Evolutionary conservation across 1,140 invertebrate genomes (phyloP), one percentile per base, ranked within the genome.

Genomic region (Halictus rubicundus): DNA sequence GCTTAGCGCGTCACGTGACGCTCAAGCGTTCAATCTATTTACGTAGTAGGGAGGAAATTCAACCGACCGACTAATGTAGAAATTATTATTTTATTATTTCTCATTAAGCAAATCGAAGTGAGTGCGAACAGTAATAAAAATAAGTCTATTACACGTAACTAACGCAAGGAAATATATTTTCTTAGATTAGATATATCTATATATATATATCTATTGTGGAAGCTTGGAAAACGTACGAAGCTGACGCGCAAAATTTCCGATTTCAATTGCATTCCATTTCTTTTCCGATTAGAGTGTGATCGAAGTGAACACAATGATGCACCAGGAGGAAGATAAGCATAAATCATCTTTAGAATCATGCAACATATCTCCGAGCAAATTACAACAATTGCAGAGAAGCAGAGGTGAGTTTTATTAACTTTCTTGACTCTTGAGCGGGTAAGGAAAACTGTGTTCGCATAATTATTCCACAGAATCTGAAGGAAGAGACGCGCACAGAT

Each of bases 291-390:
- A 7, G 42, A 19, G 21, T 8, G 8, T 9, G n/a, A 16, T 23
- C 9, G 9, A 46, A 78, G 27, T 19, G 59, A 69, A 71, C 8
- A 5, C 12, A 23, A 68, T n/a, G 27, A 81, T 77, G 79, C n/a
- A 63, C 12, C 42, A 61, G 25, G 57, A 75, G 9, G 78, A 79
- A 32, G 39, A 61, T 12, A 52, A 37, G 32, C 10, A 14, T 8
- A 69, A 21, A n/a, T 19, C 54, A n/a, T 19, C 27, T 46, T 57
- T 37, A 4, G 8, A 7, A 25, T 42, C 59, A 1, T n/a, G 21
- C 37, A 72, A 23, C 8, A 19, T 57, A 3, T 73, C 27, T 68
- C 54, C 64, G 9, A 10, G 63, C 70, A 75, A 68, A 60, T 32
- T 65, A 14, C 66, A 59, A 59, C 68, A 49, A 21, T 68, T 76